Conservation (phyloP, 2,797 vertebrate genomes). For the Muscicapa comitata region DNA sequence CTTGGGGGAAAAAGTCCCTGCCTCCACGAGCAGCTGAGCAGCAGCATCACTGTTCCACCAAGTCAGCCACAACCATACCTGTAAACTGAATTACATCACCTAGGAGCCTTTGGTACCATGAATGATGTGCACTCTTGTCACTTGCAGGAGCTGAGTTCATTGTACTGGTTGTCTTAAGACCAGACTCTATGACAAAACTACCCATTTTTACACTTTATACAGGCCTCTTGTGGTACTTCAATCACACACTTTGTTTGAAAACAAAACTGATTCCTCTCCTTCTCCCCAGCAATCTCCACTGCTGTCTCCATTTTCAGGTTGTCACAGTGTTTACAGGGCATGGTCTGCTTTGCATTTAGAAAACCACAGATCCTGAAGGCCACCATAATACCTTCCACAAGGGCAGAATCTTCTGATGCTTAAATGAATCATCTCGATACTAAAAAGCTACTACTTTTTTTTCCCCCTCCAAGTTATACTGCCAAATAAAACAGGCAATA, state of each 20-base stretch:
- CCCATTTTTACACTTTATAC: background rate
- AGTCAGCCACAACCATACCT: rapidly evolving
- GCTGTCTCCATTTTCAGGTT: background rate
- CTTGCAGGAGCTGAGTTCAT: background rate
- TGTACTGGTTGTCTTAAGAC: background rate
- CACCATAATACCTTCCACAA: rapidly evolving
- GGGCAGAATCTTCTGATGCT: background rate
- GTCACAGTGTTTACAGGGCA: background rate
- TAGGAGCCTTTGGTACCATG: background rate
- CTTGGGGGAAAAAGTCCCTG: background rate
- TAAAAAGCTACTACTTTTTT: background rate
- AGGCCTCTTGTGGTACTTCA: background rate
- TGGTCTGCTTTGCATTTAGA: background rate
- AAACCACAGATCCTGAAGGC: background rate
- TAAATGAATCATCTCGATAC: background rate
- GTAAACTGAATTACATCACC: rapidly evolving
- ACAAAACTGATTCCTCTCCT: background rate
- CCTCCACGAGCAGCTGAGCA: rapidly evolving
- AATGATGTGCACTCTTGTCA: background rate
- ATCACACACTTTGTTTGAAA: background rate
- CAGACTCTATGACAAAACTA: background rate
- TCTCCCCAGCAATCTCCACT: background rate
- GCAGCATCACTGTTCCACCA: background rate
- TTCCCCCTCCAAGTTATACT: background rate
- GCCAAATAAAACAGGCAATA: background rate